Base-by-base conservation (phyloP, 37 sponge, comb jelly and placozoan species). In the Tethya wilhelma region DNA sequence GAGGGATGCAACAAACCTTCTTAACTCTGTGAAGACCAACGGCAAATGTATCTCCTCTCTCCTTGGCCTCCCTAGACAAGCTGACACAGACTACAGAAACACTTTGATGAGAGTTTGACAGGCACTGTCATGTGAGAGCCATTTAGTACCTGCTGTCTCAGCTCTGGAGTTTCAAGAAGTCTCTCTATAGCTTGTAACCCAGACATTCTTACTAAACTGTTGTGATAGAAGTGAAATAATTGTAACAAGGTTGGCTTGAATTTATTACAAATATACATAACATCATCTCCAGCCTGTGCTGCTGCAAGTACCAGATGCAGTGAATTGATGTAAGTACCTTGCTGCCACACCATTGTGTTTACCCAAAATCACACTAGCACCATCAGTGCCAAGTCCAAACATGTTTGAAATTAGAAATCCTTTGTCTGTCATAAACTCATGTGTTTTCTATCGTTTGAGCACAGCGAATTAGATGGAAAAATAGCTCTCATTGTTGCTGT, bases 301-400 rank as follows among this genome's bases (percentile, higher is more conserved):
- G 45, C 59, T 22, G 75, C 84, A 20, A 82, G 56, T 25, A 66
- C 22, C 57, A 56, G 7, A 44, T 34, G 33, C 75, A 82, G 37
- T 73, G 84, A 20, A 73, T 78, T 23, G 49, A 42, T 32, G 56
- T 59, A 38, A 82, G 31, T 29, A 31, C 3, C 82, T 8, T 25
- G 60, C 43, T 37, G 71, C 72, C 38, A 80, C 82, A 29, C 82
- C 75, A 30, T 20, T 60, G 32, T 64, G 55, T 28, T 45, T 37
- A 28, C 84, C 67, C 6, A 59, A 74, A 64, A 82, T 73, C 5
- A 74, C 84, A 39, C 58, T 23, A 20, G 84, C 84, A 22, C 75
- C 84, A 74, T 82, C 84, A n/a, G n/a, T n/a, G n/a, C n/a, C n/a
- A n/a, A n/a, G n/a, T n/a, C n/a, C n/a, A n/a, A n/a, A n/a, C n/a